Base-by-base conservation (phyloP, 2,113 vertebrate species). In the Crotalus horridus region DNA sequence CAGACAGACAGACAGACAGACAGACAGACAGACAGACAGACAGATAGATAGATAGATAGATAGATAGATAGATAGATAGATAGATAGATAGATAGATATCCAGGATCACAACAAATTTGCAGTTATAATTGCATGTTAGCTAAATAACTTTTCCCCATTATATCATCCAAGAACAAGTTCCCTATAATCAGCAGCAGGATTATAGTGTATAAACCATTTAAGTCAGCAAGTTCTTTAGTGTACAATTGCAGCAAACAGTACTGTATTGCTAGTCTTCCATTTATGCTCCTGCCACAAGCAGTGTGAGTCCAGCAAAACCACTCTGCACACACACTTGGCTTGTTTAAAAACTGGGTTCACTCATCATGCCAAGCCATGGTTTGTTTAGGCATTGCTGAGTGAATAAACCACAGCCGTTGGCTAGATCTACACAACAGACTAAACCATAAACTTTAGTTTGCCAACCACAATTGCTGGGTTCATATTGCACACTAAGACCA, bases 141-240 rank as follows among this genome's bases (percentile, higher is more conserved):
- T 59, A 20, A 69, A 51, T 58, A 85, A 24, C 56, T 61, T 58
- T 17, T 55, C 53, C 93, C 64, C 85, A 8, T 48, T 58, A 51
- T 91, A 56, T 39, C 64, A 85, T 89, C 56, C 89, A 89, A 93
- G 55, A n/a, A 13, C 54, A 90, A n/a, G 21, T 92, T 89, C 54
- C 39, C 58, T 48, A 85, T 58, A 81, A 59, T 59, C 51, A 56
- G 53, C 24, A 55, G 8, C 21, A 88, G 43, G 85, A 53, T 89
- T 81, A 85, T 23, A 12, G 11, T 15, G 26, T 48, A 51, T 56
- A 92, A 89, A n/a, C 39, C 15, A 58, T 46, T 56, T 4, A 85
- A 81, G 20, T 21, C 26, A 46, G 87, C 33, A 55, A 26, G 46
- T 56, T 92, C 26, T 58, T 33, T 51, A 23, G 10, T 8, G 33